Evolutionary conservation across 2,888 invertebrate species (phyloP), one percentile per base, ranked within the genome.

Genomic region (Shargacucullia verbasci): DNA sequence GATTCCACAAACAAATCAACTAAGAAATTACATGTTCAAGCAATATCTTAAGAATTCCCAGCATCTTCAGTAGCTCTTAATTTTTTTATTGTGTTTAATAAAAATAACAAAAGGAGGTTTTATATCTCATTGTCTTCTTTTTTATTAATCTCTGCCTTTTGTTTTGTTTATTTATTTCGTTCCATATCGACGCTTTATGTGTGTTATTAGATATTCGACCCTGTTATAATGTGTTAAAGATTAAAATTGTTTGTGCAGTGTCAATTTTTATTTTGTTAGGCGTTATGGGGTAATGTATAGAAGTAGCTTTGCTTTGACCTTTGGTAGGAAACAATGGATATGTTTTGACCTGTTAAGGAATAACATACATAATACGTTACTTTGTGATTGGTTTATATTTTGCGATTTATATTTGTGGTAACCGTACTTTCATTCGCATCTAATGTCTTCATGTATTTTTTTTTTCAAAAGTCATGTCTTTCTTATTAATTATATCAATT

Each of bases 31-130:
- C 31, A 34, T n/a, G 31, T 49, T 54, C 39, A 55, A 54, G 38
- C 48, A 60, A 63, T 60, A 45, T 69, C 59, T 52, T 56, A 41
- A 44, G 20, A 64, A 74, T 58, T n/a, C 41, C 40, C 40, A 43
- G 35, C 54, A 44, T 54, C 50, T 58, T 49, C 34, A 37, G 25
- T 53, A 61, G 52, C 53, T 48, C 49, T 56, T 66, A 62, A 64
- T 76, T 70, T 75, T 73, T 76, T 73, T 70, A 70, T 70, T 67
- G 50, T 58, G 58, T 73, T 76, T 62, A 58, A 67, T 69, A 60
- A 76, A 61, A 69, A 73, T 61, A 73, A 64, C 63, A 73, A 73
- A n/a, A 71, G 43, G 61, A 57, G 61, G 44, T 59, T 73, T 73
- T 66, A 67, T 64, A 59, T 63, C 59, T 54, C 60, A 73, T 75